phyloP scores from a whole-genome alignment of 2,888 invertebrate genomes.

The Agrilus biguttatus region DNA sequence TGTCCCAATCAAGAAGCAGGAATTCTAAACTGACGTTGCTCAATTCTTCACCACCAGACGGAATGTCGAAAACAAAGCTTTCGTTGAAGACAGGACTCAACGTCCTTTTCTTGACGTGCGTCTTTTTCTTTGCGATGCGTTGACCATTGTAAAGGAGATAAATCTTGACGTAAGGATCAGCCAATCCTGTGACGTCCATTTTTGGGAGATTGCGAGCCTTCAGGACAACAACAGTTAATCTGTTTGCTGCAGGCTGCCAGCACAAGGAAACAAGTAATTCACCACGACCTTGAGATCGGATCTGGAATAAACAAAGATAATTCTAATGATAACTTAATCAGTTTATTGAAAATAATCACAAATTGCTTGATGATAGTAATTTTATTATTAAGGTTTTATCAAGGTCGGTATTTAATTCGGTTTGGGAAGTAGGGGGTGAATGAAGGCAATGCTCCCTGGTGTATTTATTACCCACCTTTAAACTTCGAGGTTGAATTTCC shows the following conservation, averaged over 20 bases:
- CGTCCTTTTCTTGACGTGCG: constrained; percentile 95
- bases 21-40: constrained; percentile 77
- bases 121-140: constrained; percentile 96
- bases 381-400: not conserved
- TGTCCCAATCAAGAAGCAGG: constrained; percentile 89
- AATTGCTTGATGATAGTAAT: not conserved
- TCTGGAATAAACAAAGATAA: constrained; percentile 36
- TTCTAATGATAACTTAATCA: too few species aligned
- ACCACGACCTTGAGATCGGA: constrained; percentile 84
- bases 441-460: not conserved
- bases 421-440: not conserved
- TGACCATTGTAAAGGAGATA: constrained; percentile 95
- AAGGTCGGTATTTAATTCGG: not conserved
- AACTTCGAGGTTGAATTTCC: constrained; percentile 83
- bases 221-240: constrained; percentile 89
- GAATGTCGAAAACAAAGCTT: constrained; percentile 93
- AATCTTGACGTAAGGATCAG: constrained; percentile 96
- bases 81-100: constrained; percentile 98
- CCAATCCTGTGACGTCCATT: constrained; percentile 94
- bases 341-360: too few species aligned
- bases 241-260: constrained; percentile 94
- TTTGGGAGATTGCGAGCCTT: constrained; percentile 96
- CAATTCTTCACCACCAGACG: constrained; percentile 57
- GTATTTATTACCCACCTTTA: constrained; percentile 53
- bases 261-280: constrained; percentile 92